These are phyloP conservation scores for Trachelus tabidus DNA, from an alignment of 2,888 invertebrate genomes.

Conservation along the genomic window DNA sequence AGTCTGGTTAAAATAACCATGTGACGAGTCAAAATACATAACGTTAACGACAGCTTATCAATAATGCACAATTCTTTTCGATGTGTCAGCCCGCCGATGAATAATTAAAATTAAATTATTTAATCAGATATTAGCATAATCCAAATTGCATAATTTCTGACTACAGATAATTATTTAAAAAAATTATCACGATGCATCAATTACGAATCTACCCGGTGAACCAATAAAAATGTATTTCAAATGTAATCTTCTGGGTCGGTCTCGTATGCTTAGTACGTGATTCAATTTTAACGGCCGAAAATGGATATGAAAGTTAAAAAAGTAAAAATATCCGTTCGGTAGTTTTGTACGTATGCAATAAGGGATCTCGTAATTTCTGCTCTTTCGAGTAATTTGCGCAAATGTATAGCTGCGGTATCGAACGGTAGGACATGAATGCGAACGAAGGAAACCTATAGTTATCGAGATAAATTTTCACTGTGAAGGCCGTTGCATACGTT, in stretches of 20 bases:
- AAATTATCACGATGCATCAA: not conserved
- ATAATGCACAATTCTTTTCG: not conserved
- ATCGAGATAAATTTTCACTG: slow-evolving; percentile 27
- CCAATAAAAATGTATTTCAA: not conserved
- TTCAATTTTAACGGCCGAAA: not conserved
- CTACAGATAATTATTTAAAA: not conserved
- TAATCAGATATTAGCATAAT: not conserved
- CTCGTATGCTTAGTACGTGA: not conserved
- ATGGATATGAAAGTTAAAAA: not conserved
- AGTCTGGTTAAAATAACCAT: not conserved
- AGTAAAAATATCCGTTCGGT: not conserved
- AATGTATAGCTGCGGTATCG: slow-evolving; percentile 4
- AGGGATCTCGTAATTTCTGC: not conserved
- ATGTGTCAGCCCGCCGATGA: not conserved
- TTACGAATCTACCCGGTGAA: not conserved
- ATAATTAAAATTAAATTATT: not conserved
- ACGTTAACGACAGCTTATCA: not conserved
- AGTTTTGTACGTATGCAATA: not conserved
- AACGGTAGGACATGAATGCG: slow-evolving; percentile 12
- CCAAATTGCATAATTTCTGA: not conserved
- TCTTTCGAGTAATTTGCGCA: not conserved
- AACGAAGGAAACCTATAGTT: slow-evolving; percentile 31
- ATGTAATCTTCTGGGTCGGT: not conserved
- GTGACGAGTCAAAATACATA: not conserved
- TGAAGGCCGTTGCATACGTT: slow-evolving; percentile 11